Base-by-base conservation (phyloP, 2,797 vertebrate genomes). In the Pangasius djambal region DNA sequence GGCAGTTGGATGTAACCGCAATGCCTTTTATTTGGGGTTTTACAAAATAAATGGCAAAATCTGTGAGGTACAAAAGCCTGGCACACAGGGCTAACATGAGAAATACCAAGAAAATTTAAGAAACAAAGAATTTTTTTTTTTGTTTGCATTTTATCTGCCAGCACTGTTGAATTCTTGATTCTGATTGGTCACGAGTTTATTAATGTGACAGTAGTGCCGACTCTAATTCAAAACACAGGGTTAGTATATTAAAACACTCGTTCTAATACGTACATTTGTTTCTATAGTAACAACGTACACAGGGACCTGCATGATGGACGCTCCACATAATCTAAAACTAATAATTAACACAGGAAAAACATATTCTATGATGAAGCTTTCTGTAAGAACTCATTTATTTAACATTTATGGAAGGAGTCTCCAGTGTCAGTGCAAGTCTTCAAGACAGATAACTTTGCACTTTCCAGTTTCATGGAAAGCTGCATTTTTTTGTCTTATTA, bases 1-100 rank as follows among this genome's bases (percentile, higher is more conserved):
- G 40, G 82, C 82, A 67, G 61, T 37, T 50, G 9, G 16, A 85
- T 34, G 40, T 18, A 34, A 85, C 63, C 40, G 1, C 44, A 69
- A 31, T 50, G 63, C 48, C 22, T 84, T 83, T 65, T 67, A 84
- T 84, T 48, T 84, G 37, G 6, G 63, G 40, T 65, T 85, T 85
- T 69, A 40, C 81, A 12, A 83, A 63, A 63, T 40, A 55, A 55
- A 79, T 75, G 10, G 40, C 52, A 6, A 34, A 57, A 31, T 57
- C n/a, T 25, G 31, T 40, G 78, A 34, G 16, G 16, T 59, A 40
- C 79, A 83, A 28, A n/a, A 52, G 2, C 52, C 52, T 31, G n/a
- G 78, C n/a, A 20, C 74, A 31, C 65, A 31, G 65, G 13, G 65
- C 65, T 67, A 18, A 81, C 34, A 61, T 0, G 0, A 59, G 52